A percentile compares a stretch with the other conserved stretches of the same genome.
These are phyloP conservation scores for Oceanodroma tethys DNA, from an alignment of 2,113 vertebrate genomes.

Conservation along the genomic window DNA sequence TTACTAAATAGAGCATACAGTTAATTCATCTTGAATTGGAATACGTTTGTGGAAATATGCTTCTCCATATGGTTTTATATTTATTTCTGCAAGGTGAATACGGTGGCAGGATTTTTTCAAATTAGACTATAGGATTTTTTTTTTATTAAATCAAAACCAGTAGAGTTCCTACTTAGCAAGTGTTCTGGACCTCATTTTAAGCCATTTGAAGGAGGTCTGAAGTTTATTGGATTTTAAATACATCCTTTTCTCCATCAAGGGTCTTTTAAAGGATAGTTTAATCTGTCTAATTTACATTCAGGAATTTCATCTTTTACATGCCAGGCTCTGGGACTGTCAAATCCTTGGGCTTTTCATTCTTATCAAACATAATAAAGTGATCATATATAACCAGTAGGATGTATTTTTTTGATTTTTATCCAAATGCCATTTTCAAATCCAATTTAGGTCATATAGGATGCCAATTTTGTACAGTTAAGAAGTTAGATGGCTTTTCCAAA, in stretches of 20 bases:
- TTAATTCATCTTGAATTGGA: constrained; percentile 58
- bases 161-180: constrained; percentile 59
- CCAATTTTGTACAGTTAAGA: constrained; percentile 45
- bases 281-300: constrained; percentile 70
- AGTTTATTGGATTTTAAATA: constrained; percentile 70
- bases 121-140: constrained; percentile 32
- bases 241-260: constrained; percentile 56
- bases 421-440: constrained; percentile 62
- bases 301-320: constrained; percentile 68
- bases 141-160: constrained; percentile 66
- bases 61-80: constrained; percentile 67
- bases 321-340: constrained; percentile 65
- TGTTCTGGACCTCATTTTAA: constrained; percentile 69
- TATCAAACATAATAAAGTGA: constrained; percentile 70
- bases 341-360: constrained; percentile 62
- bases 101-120: constrained; percentile 48
- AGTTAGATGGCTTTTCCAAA: constrained; percentile 63
- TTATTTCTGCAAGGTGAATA: constrained; percentile 71
- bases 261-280: constrained; percentile 65
- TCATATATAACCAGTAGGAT: constrained; percentile 40
- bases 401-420: constrained; percentile 36
- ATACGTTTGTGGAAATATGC: constrained; percentile 33
- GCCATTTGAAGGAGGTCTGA: constrained; percentile 69
- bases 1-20: constrained; percentile 19
- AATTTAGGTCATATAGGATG: constrained; percentile 39